Conservation (phyloP, 2,888 invertebrate species). For the Protophormia terraenovae region DNA sequence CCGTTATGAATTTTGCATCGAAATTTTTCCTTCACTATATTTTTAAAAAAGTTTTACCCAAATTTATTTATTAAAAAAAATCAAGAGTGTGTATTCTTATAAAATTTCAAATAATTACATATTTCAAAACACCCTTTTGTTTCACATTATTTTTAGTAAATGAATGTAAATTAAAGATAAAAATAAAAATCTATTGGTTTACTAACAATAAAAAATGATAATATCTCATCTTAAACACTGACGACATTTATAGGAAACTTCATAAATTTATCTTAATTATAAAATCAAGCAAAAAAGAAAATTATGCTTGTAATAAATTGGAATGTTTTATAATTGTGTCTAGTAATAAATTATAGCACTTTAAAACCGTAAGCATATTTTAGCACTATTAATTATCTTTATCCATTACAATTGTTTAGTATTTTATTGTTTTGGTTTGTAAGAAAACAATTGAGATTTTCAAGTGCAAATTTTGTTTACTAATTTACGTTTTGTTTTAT, state of each 20-base stretch:
- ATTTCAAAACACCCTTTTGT: not conserved
- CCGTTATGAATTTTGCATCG: too few relatives aligned
- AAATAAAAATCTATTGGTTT: not conserved
- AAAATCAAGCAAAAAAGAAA: not conserved
- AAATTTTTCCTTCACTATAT: too few relatives aligned
- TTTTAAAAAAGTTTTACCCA: too few relatives aligned
- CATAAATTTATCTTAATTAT: constrained; percentile 7
- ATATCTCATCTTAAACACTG: not conserved
- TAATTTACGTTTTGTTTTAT: constrained; percentile 36
- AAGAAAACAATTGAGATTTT: constrained; percentile 45
- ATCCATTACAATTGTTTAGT: not conserved
- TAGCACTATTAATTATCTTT: constrained; percentile 2
- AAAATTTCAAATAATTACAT: too few relatives aligned
- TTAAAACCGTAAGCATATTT: not conserved
- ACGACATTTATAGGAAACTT: not conserved
- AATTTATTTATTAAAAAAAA: too few relatives aligned
- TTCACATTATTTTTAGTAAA: not conserved
- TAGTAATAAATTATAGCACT: not conserved
- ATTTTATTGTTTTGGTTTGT: constrained; percentile 37
- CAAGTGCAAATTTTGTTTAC: constrained; percentile 41
- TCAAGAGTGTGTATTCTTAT: too few relatives aligned
- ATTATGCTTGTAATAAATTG: constrained; percentile 11
- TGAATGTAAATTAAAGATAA: not conserved
- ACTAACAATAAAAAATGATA: not conserved
- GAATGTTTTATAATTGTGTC: not conserved